Base-by-base conservation (phyloP, 2,888 invertebrate species). In the Lagria hirta region DNA sequence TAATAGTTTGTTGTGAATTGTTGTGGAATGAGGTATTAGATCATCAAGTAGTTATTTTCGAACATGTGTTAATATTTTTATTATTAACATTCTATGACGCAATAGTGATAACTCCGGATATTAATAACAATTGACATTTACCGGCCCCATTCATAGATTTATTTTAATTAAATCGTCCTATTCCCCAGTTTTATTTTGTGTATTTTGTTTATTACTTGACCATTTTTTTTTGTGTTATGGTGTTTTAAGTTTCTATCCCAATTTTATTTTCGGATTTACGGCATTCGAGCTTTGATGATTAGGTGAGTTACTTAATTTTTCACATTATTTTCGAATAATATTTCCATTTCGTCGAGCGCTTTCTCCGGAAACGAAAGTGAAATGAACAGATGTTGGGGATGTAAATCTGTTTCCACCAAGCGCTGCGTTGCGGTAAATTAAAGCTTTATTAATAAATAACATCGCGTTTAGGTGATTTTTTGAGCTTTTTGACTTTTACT, bases 61-160 rank as follows among this genome's bases (percentile, higher is more conserved):
- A 45, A 47, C 52, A 52, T 52, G 52, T 52, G 52, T 52, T 52
- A 49, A 52, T 49, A 47, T 52, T 52, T 52, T 49, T 52, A 52
- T n/a, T n/a, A n/a, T 52, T 49, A 47, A 49, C 42, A 45, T 37
- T 33, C 38, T 44, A n/a, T n/a, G n/a, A 36, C 37, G 37, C 38
- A 44, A 44, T 30, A 44, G 44, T 44, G 38, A 13, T 16, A 14
- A 12, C 35, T 17, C 6, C 8, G 20, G n/a, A n/a, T n/a, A 26
- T 36, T 7, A n/a, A 14, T 20, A 12, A 20, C 10, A 5, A 7
- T 13, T 28, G 14, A 37, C 13, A 20, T 21, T 3, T 21, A 18
- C 18, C 20, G 17, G 12, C 20, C 14, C 10, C 14, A 30, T 14
- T 17, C 27, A 29, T 23, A 30, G 38, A 11, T 30, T 38, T 12